Evolutionary conservation across 2,888 invertebrate species (phyloP), one percentile per base, ranked within the genome.

Genomic region (Syrista parreyssii): DNA sequence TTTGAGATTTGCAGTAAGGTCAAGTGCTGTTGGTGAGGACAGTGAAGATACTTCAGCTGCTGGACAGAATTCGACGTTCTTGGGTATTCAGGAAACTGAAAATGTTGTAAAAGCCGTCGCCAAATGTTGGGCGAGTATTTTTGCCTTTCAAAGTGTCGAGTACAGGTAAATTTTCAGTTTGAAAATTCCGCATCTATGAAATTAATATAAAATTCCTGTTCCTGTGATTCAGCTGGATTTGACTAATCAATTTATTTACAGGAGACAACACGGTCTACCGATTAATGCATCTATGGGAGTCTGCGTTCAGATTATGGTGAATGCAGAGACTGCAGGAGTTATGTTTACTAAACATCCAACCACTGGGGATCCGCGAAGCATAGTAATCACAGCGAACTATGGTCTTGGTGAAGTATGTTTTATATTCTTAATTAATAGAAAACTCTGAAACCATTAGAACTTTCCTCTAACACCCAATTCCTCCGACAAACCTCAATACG

Each of bases 111-210:
- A 92, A 40, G 95, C 94, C 11, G 92, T 97, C 1, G 92, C 93
- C 74, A 93, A 93, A 78, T 97, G 97, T 89, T 98, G 97, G 97
- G 96, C 95, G 0, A 97, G 97, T 0, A 94, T 96, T 82, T 97
- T 95, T 88, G 93, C 95, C 0, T 94, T 93, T 86, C 95, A 95
- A 82, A 96, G 97, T 84, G 95, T 96, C 0, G 93, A 95, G 83
- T 97, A 98, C 88, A 94, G 95, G 96, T 96, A 86, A 82, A 12
- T 23, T 23, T 23, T 55, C 9, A 55, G 55, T 40, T 15, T 15
- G 40, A 40, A 15, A 40, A 40, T 4, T 40, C 6, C 15, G 15
- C 15, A 40, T 2, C 6, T 40, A 15, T 6, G 40, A 40, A 40
- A 40, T 15, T 40, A 40, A 15, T 40, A 15, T 40, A n/a, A n/a